A percentile compares a stretch with the other conserved stretches of the same genome.
Conservation (phyloP, 2,113 vertebrate species). For the Porphyrio hochstetteri region DNA sequence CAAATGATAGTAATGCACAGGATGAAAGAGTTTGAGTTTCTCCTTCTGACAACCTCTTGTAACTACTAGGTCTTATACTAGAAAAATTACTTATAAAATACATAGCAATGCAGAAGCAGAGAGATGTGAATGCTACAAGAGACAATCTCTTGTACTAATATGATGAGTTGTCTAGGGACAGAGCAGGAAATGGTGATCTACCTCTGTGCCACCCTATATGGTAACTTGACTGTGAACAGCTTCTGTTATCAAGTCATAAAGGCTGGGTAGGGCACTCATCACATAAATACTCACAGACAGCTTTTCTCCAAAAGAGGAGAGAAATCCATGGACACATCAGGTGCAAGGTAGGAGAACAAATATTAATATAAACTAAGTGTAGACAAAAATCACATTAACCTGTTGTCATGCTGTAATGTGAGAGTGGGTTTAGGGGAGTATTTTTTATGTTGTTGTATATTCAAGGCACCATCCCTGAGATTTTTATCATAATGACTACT, state of each 20-base stretch:
- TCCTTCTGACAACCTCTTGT: neutral
- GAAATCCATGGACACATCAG: neutral
- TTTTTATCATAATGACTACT: neutral
- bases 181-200: neutral
- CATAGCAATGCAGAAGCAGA: neutral
- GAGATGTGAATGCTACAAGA: neutral
- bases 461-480: neutral
- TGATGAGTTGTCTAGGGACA: neutral
- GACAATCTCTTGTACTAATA: neutral
- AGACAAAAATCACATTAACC: neutral
- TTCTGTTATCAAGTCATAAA: neutral
- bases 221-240: neutral
- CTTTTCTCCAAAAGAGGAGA: neutral
- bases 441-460: neutral
- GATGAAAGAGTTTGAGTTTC: neutral
- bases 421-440: neutral
- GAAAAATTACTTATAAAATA: neutral
- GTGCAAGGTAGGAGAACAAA: neutral
- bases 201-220: neutral
- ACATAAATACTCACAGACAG: too few relatives aligned
- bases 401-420: neutral
- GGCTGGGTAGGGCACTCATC: neutral
- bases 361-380: neutral
- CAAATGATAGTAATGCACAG: neutral
- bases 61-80: neutral